Conservation (phyloP, 1,140 invertebrate species). For the Drosophila serrata region DNA sequence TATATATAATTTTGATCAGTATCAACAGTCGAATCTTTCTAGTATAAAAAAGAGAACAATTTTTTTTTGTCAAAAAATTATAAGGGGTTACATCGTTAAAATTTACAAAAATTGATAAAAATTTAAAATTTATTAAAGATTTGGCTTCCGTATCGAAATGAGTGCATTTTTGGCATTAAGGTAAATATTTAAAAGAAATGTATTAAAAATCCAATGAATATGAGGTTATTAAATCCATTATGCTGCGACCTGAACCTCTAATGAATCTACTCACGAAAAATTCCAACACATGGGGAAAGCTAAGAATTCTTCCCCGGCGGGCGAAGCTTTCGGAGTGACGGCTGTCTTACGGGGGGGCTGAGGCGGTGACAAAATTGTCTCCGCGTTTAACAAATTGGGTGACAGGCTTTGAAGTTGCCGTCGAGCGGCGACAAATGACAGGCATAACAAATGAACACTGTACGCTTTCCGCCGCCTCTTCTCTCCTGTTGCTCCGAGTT, state of each 20-base stretch:
- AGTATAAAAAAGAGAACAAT: too few species aligned
- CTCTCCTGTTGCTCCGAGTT: conserved; percentile 14
- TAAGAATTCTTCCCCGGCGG: conserved; percentile 46
- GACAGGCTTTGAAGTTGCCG: conserved; percentile 80
- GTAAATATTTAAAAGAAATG: background rate
- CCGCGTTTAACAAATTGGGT: conserved; percentile 83
- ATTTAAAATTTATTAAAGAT: too few species aligned
- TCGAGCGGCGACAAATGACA: conserved; percentile 77
- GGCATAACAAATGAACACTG: conserved; percentile 83
- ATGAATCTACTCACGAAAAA: conserved; percentile 47
- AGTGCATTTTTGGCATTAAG: too few species aligned
- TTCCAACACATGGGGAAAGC: conserved; percentile 75
- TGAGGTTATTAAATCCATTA: background rate
- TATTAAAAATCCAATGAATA: too few species aligned
- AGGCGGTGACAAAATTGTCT: conserved; percentile 63
- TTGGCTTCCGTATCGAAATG: too few species aligned
- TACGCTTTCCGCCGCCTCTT: conserved; percentile 48
- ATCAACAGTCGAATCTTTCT: too few species aligned
- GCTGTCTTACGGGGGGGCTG: background rate
- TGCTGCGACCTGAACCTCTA: background rate
- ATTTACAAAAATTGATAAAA: too few species aligned
- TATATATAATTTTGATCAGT: too few species aligned
- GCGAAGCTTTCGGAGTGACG: conserved; percentile 28
- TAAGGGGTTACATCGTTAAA: too few species aligned
- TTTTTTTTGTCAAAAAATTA: too few species aligned